Conservation (phyloP, 2,113 vertebrate species). For the Smithornis capensis region DNA sequence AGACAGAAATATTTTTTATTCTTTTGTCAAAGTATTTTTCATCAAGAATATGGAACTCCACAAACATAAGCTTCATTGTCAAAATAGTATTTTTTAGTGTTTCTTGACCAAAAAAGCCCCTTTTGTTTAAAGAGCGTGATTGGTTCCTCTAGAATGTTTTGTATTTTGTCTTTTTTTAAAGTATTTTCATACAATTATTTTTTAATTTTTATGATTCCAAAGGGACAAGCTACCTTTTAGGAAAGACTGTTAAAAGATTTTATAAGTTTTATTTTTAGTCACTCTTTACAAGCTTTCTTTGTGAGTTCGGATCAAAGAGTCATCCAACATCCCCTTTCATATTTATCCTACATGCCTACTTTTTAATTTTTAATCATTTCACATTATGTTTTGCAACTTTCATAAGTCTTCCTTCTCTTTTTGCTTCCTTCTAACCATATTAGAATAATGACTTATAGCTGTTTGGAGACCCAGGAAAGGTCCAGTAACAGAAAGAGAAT, state of each 20-base stretch:
- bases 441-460: background rate
- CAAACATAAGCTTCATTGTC: background rate
- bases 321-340: background rate
- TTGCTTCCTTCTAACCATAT: rapidly evolving
- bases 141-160: background rate
- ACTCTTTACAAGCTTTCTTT: background rate
- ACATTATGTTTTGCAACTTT: background rate
- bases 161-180: background rate
- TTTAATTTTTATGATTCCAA: background rate
- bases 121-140: background rate
- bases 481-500: background rate
- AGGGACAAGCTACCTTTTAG: rapidly evolving
- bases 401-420: background rate
- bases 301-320: background rate
- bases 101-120: background rate
- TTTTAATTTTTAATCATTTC: background rate
- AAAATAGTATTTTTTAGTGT: background rate
- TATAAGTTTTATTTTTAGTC: rapidly evolving
- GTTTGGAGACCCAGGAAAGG: background rate
- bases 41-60: background rate
- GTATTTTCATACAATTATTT: rapidly evolving
- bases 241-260: rapidly evolving
- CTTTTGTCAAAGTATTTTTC: background rate
- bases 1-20: background rate
- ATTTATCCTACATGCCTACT: background rate